These are phyloP conservation scores for Tamias sibiricus DNA, from an alignment of 2,113 vertebrate species.

Conservation along the genomic window DNA sequence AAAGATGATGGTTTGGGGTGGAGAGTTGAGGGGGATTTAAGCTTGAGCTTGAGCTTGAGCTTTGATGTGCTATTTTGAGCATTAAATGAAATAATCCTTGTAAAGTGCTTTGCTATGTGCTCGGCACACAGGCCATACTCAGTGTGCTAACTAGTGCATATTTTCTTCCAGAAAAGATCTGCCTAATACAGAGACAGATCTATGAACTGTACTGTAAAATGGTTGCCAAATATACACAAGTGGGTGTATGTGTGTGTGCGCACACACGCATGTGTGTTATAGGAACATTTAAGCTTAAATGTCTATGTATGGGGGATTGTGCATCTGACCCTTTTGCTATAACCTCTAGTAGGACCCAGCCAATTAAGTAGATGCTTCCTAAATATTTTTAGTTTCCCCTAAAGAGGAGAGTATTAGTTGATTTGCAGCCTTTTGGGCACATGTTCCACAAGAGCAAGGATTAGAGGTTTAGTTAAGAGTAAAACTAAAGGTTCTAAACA, in stretches of 20 bases:
- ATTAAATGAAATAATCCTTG: conserved; percentile 47
- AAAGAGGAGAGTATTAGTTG: background rate
- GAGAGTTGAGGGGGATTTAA: background rate
- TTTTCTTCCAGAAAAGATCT: background rate
- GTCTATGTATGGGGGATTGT: background rate
- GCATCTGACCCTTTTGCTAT: background rate
- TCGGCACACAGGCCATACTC: background rate
- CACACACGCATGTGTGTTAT: background rate
- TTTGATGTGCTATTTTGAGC: conserved; percentile 1
- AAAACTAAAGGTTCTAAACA: background rate
- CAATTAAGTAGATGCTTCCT: background rate
- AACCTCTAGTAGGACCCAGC: background rate
- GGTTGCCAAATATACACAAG: background rate
- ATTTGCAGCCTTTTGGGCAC: background rate
- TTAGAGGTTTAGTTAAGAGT: conserved; percentile 26
- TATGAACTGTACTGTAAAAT: background rate
- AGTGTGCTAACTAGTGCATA: background rate
- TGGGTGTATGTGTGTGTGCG: too few relatives aligned
- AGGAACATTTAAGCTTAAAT: background rate
- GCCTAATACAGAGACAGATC: background rate
- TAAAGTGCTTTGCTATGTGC: conserved; percentile 9
- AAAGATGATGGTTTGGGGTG: fast-evolving
- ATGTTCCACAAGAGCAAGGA: conserved; percentile 41
- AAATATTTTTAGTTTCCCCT: conserved; percentile 22
- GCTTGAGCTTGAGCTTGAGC: background rate